phyloP scores from a whole-genome alignment of 2,888 invertebrate genomes.

The Opisthograptis luteolata region DNA sequence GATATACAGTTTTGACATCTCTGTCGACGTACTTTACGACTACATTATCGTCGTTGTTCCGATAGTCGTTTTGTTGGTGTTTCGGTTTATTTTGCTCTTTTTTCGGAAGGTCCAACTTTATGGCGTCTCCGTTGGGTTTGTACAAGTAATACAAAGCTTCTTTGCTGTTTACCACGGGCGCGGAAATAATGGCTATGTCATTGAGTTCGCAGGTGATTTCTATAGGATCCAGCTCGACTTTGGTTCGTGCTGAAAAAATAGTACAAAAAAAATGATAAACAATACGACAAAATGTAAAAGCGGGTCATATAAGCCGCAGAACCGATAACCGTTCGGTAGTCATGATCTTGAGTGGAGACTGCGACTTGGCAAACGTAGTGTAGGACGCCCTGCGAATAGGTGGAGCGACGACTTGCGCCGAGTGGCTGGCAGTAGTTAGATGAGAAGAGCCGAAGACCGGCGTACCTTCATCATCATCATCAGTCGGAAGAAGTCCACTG shows the following conservation, averaged over 20 bases:
- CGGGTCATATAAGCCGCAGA: too few species aligned
- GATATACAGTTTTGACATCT: constrained; percentile 28
- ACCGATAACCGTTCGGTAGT: too few species aligned
- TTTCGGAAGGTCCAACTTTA: constrained; percentile 46
- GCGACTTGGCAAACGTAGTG: too few species aligned
- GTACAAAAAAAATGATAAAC: not conserved
- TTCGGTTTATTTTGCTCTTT: too few species aligned
- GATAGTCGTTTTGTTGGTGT: constrained; percentile 19
- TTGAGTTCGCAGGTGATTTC: constrained; percentile 48
- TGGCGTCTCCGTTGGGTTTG: constrained; percentile 58
- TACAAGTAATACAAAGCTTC: constrained; percentile 50
- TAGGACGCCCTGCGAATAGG: too few species aligned
- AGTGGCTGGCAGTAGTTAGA: too few species aligned
- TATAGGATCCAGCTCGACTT: constrained; percentile 53
- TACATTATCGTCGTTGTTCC: not conserved
- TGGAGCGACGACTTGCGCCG: too few species aligned
- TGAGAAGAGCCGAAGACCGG: too few species aligned
- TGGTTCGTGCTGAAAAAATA: constrained; percentile 55
- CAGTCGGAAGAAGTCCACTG: too few species aligned
- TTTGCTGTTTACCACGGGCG: constrained; percentile 47
- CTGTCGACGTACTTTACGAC: constrained; percentile 20
- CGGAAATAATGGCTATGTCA: constrained; percentile 58
- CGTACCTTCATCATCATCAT: too few species aligned
- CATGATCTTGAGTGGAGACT: too few species aligned
- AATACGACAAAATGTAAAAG: too few species aligned